phyloP scores from a whole-genome alignment of 2,113 vertebrate species.

The Cheirogaleus medius region DNA sequence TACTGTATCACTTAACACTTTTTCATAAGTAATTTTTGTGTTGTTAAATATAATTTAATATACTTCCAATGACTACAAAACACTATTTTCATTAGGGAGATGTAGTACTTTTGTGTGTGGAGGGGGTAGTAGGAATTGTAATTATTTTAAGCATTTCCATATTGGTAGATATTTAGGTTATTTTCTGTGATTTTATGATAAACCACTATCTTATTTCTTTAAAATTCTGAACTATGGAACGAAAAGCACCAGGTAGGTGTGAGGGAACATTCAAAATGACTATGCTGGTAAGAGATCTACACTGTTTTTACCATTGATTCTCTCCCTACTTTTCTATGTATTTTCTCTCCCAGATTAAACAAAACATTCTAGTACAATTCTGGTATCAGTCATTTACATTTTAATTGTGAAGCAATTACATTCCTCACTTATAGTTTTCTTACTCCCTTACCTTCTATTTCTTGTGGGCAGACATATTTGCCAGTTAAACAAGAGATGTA shows the following conservation, averaged over 20 bases:
- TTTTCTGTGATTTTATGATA: neutral
- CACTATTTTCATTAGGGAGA: neutral
- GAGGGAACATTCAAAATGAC: neutral
- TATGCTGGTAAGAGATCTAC: neutral
- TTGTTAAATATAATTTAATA: neutral
- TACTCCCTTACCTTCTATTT: neutral
- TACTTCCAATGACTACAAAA: neutral
- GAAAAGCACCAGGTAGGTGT: neutral
- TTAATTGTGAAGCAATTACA: neutral
- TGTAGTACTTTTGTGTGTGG: neutral
- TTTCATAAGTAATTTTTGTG: neutral
- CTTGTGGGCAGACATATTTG: neutral
- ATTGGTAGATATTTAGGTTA: neutral
- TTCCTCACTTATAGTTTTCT: neutral
- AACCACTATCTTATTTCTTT: neutral
- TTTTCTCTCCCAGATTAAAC: neutral
- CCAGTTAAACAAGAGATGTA: slow-evolving; percentile 49
- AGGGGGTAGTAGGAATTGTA: neutral
- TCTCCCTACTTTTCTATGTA: neutral
- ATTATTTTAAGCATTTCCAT: neutral
- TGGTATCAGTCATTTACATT: neutral
- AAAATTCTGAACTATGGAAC: neutral
- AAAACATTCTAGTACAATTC: neutral
- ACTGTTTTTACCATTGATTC: neutral
- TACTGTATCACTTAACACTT: neutral